Base-by-base conservation (phyloP, 2,888 invertebrate genomes). In the Mesorhabditis sp. region DNA sequence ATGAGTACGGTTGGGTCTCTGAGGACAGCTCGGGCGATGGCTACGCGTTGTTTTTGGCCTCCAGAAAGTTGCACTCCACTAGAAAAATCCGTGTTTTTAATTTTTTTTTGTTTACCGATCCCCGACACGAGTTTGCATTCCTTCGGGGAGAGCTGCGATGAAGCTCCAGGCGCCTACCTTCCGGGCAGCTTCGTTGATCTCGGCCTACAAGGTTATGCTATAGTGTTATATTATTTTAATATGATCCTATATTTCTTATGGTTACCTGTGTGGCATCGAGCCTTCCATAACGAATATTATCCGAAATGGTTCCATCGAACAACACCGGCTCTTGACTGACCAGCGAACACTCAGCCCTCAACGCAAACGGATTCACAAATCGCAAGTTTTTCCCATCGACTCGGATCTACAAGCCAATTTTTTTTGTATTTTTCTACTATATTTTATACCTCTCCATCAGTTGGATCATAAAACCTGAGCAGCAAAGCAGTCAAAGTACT, bases 271-370 rank as follows among this genome's bases (percentile, higher is more conserved):
- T 77, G 7, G 82, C 80, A 63, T 81, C 77, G 41, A 82, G 65
- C 70, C 80, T 69, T 61, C 84, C 84, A 70, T 83, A 84, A 58
- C 84, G 70, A 63, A 84, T 85, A 70, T 84, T 84, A 63, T 84
- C 83, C 72, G 77, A 76, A 44, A 84, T 84, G 3, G 84, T 82
- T 43, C 82, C 84, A 67, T 84, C 83, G 68, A 82, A 83, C 4
- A 82, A 72, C 4, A 86, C 86, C 28, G 87, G 87, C 69, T 87
- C 87, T 78, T 87, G 87, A 43, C 87, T 86, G 15, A 87, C 87
- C 67, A 87, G 72, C 4, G 87, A 81, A 41, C 87, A 81, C 79
- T 87, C 85, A 69, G 80, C 79, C 72, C 88, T 86, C 13, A 87
- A 77, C 72, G 83, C 86, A 70, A 80, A 79, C 6, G 84, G 81